A percentile compares a stretch with the other conserved stretches of the same genome.
Conservation (phyloP, 2,888 invertebrate genomes). For the Trichogramma dendrolimi region DNA sequence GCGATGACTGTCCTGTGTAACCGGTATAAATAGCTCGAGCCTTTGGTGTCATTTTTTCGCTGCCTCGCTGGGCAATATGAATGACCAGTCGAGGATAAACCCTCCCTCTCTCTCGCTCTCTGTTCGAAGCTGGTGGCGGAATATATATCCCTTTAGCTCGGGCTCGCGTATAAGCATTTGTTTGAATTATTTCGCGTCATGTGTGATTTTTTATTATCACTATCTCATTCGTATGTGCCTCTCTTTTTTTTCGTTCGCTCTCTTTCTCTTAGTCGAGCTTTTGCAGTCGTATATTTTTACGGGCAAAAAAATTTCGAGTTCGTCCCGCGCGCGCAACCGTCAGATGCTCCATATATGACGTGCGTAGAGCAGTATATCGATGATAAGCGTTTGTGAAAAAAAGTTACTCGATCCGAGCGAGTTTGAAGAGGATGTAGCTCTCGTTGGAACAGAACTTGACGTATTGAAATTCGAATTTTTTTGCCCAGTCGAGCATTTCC, state of each 20-base stretch:
- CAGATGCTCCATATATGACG: too few relatives aligned
- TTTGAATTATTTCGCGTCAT: constrained; percentile 52
- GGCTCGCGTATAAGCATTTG: constrained; percentile 43
- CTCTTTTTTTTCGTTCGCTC: not conserved
- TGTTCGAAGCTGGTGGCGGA: constrained; percentile 11
- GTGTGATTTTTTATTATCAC: constrained; percentile 51
- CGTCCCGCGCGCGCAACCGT: too few relatives aligned
- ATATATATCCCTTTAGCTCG: constrained; percentile 43
- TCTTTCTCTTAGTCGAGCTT: constrained; percentile 3
- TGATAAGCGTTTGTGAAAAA: too few relatives aligned
- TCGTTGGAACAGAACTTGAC: too few relatives aligned
- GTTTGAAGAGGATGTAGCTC: too few relatives aligned
- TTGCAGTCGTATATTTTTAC: not conserved
- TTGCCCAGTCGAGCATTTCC: too few relatives aligned
- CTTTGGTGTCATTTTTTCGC: constrained; percentile 45
- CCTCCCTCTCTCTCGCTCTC: constrained; percentile 24
- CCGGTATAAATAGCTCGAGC: constrained; percentile 47
- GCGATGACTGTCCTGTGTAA: constrained; percentile 38
- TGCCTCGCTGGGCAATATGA: constrained; percentile 38
- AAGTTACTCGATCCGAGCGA: too few relatives aligned
- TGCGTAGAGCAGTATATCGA: too few relatives aligned
- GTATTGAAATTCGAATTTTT: too few relatives aligned
- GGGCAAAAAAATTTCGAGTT: too few relatives aligned
- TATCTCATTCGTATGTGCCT: not conserved
- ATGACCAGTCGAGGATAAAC: constrained; percentile 51